phyloP scores from a whole-genome alignment of 1,140 invertebrate species.

The Neomicropteryx cornuta region DNA sequence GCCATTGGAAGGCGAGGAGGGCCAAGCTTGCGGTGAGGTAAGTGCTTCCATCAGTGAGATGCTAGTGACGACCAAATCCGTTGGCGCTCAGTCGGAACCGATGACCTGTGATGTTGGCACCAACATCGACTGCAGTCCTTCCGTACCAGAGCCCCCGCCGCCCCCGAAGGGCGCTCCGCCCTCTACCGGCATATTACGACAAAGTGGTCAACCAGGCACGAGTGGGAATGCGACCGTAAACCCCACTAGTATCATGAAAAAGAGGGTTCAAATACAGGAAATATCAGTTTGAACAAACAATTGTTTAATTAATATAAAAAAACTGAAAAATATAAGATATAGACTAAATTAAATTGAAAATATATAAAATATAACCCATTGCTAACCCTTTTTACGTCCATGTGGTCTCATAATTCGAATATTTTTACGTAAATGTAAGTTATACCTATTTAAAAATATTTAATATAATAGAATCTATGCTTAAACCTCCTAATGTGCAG shows the following conservation, averaged over 20 bases:
- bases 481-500: no score
- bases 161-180: slow-evolving; percentile 46
- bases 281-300: no score
- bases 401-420: no score
- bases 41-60: slow-evolving; percentile 32
- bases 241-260: slow-evolving; percentile 58
- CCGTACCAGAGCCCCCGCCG: slow-evolving; percentile 56
- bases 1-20: slow-evolving; percentile 20
- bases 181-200: slow-evolving; percentile 48
- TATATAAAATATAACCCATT: no score
- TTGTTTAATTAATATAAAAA: no score
- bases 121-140: slow-evolving; percentile 40
- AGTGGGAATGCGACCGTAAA: slow-evolving; percentile 35
- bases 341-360: no score
- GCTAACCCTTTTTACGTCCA: no score
- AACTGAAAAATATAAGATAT: no score
- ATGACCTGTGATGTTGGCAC: slow-evolving; percentile 26
- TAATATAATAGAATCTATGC: no score
- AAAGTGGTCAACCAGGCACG: slow-evolving; percentile 42
- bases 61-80: slow-evolving; percentile 35
- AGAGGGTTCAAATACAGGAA: slow-evolving; percentile 78
- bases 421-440: no score
- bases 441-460: no score
- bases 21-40: slow-evolving; percentile 28
- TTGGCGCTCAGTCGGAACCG: slow-evolving; percentile 26